These are phyloP conservation scores for Nothoprocta pentlandii DNA, from an alignment of 2,113 vertebrate genomes.

Conservation along the genomic window DNA sequence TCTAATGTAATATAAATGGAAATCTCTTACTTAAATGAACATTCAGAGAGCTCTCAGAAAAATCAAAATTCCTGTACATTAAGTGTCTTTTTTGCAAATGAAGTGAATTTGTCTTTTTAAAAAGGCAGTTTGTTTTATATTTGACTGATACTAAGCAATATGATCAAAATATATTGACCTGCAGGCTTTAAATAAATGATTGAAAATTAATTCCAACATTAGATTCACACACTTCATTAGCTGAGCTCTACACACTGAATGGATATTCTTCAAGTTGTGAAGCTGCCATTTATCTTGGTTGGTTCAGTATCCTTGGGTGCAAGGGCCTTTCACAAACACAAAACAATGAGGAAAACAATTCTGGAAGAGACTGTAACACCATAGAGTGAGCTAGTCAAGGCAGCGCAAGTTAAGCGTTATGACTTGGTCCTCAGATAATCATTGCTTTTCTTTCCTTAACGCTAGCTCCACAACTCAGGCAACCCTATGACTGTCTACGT, in stretches of 20 bases:
- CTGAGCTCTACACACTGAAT: not conserved
- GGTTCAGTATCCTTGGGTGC: not conserved
- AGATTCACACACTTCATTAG: not conserved
- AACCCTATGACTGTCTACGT: not conserved
- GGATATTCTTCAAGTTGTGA: not conserved
- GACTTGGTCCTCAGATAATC: not conserved
- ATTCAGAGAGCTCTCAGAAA: slow-evolving; percentile 20
- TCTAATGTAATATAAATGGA: slow-evolving; percentile 54
- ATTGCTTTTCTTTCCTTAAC: not conserved
- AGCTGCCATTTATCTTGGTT: not conserved
- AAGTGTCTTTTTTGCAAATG: slow-evolving; percentile 20
- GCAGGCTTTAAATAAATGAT: slow-evolving; percentile 14
- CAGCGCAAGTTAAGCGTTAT: not conserved
- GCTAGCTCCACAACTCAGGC: not conserved
- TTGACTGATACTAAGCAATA: not conserved
- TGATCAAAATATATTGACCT: slow-evolving; percentile 53
- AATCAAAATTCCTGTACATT: slow-evolving; percentile 16
- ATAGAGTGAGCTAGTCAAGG: not conserved
- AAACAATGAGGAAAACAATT: not conserved
- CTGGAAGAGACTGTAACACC: not conserved
- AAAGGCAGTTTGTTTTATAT: not conserved
- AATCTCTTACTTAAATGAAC: slow-evolving; percentile 56
- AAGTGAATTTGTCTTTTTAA: slow-evolving; percentile 47
- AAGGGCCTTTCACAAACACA: not conserved
- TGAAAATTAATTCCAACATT: slow-evolving; percentile 32